These are phyloP conservation scores for Leptinotarsa juncta DNA, from an alignment of 2,888 invertebrate species.

Conservation along the genomic window DNA sequence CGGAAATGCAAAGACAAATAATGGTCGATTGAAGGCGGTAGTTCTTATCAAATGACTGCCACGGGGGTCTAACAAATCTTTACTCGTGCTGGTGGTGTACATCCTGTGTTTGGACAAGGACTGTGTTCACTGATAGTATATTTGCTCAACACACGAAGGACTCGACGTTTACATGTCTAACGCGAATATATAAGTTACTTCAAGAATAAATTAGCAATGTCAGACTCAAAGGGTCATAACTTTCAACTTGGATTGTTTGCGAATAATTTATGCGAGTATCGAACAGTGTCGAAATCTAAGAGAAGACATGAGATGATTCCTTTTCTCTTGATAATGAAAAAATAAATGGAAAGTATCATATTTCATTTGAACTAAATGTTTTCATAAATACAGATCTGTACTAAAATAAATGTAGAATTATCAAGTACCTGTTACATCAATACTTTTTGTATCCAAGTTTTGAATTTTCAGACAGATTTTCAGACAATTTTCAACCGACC, in stretches of 20 bases:
- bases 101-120: slow-evolving; percentile 60
- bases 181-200: slow-evolving; percentile 47
- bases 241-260: slow-evolving; percentile 42
- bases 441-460: too few relatives aligned
- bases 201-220: slow-evolving; percentile 58
- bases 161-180: slow-evolving; percentile 53
- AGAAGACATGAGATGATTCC: too few relatives aligned
- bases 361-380: too few relatives aligned
- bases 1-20: slow-evolving; percentile 18
- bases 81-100: slow-evolving; percentile 47
- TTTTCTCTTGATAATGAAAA: too few relatives aligned
- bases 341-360: too few relatives aligned
- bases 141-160: slow-evolving; percentile 59
- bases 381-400: too few relatives aligned
- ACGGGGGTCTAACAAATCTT: slow-evolving; percentile 56
- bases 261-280: background rate
- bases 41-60: slow-evolving; percentile 37
- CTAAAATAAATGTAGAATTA: too few relatives aligned
- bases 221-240: slow-evolving; percentile 56
- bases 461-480: too few relatives aligned
- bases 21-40: slow-evolving; percentile 26
- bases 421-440: too few relatives aligned
- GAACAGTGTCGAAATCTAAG: background rate
- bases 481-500: too few relatives aligned
- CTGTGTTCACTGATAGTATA: slow-evolving; percentile 61